A percentile compares a stretch with the other conserved stretches of the same genome.
Conservation (phyloP, 2,888 invertebrate genomes). For the Margaritifera margaritifera region DNA sequence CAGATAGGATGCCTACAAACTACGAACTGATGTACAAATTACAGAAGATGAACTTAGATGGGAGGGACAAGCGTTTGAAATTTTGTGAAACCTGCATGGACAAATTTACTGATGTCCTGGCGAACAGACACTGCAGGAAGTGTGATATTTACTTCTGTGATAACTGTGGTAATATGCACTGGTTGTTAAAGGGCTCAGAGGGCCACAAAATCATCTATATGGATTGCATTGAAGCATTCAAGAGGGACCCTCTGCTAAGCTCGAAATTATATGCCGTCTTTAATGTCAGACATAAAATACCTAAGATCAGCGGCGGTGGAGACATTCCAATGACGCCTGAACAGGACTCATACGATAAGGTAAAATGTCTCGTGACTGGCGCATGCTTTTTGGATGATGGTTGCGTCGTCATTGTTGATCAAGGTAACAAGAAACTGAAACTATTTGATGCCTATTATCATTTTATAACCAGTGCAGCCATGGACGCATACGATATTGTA, state of each 20-base stretch:
- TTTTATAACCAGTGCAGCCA: conserved; percentile 6
- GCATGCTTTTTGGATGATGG: conserved; percentile 19
- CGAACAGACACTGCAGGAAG: conserved; percentile 31
- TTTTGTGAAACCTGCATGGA: conserved; percentile 19
- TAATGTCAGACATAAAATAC: conserved; percentile 9
- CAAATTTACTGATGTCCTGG: conserved; percentile 17
- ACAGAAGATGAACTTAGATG: conserved; percentile 11
- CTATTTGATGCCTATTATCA: conserved; percentile 19
- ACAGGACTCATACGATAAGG: neutral
- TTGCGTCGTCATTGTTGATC: conserved; percentile 17
- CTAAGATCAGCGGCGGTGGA: neutral
- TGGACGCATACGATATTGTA: conserved; percentile 20
- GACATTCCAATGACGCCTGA: too few species aligned
- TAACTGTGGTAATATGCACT: conserved; percentile 36
- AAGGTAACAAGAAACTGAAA: conserved; percentile 22
- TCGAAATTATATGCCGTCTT: conserved; percentile 18
- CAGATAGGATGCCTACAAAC: conserved; percentile 21
- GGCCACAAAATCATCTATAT: conserved; percentile 22
- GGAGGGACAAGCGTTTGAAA: conserved; percentile 6
- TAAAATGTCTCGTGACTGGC: conserved; percentile 18
- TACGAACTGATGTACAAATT: conserved; percentile 8
- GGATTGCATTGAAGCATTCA: conserved; percentile 19
- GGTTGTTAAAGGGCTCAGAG: conserved; percentile 26
- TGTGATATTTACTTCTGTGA: conserved; percentile 36
- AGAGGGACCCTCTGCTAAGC: conserved; percentile 21